Evolutionary conservation across 2,888 invertebrate species (phyloP), one percentile per base, ranked within the genome.

Genomic region (Aphidius colemani): DNA sequence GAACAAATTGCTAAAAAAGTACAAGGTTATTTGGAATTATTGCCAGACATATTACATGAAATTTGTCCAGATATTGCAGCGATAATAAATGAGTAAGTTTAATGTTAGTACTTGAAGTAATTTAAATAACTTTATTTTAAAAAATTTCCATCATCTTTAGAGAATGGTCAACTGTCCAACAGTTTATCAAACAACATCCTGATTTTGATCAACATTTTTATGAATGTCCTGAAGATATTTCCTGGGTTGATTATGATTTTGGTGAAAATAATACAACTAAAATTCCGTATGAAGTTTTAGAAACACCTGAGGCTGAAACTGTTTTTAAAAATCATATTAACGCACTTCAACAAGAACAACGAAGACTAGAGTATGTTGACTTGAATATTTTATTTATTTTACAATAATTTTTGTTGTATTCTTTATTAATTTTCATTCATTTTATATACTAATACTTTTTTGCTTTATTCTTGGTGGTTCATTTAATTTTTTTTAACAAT

Each of bases 161-260:
- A 77, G 94, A 95, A 79, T 98, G 98, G 98, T 86, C 90, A 61
- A 88, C 90, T 72, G 92, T 96, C 64, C 90, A 94, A 70, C 90
- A 92, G 67, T 92, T 93, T 82, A 87, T 98, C 71, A 90, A 93
- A 70, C 88, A 90, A 61, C 97, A 98, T 83, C 92, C 94, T n/a
- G 94, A 96, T 82, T 98, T 96, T 85, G 90, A 92, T 63, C 90
- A 92, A 76, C 95, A 94, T 86, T 98, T 97, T 85, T 93, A 94
- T 74, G 92, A 93, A 77, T 89, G 90, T 74, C 89, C 90, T 9
- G 90, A 91, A 73, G 89, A 89, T 74, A 89, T 86, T 73, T 89
- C 90, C 57, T 94, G 91, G 93, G 90, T 89, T 68, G 91, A 90
- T 81, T 88, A 89, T 70, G 87, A 87, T 79, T 84, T 89, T 70